These are phyloP conservation scores for Oxyscelio sp. DNA, from an alignment of 2,888 invertebrate genomes.

Conservation along the genomic window DNA sequence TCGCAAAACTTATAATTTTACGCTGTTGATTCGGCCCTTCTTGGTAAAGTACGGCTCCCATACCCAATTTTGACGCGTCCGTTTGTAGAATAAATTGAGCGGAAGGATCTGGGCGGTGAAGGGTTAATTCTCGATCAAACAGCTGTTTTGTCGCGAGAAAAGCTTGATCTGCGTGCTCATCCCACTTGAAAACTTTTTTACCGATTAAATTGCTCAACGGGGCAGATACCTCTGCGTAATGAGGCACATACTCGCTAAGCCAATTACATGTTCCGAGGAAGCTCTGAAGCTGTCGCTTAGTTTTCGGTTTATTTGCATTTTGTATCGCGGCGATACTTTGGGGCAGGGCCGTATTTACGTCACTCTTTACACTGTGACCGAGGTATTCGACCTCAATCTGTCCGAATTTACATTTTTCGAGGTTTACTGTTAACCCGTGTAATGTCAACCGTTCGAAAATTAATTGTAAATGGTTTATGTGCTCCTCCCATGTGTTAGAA, in stretches of 20 bases:
- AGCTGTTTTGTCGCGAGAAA: not conserved
- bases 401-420: no score
- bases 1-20: slow-evolving; percentile 72
- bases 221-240: not conserved
- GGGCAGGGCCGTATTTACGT: no score
- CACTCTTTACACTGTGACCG: no score
- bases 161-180: not conserved
- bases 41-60: slow-evolving; percentile 44
- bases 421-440: no score
- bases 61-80: slow-evolving; percentile 24
- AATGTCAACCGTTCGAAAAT: no score
- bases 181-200: not conserved
- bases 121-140: not conserved
- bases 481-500: no score
- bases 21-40: not conserved
- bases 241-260: not conserved
- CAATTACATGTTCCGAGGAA: not conserved
- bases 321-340: no score
- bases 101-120: not conserved
- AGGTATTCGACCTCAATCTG: no score
- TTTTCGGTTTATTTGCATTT: no score
- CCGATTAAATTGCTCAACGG: not conserved
- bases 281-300: not conserved
- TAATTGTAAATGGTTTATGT: no score
- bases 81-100: slow-evolving; percentile 34